These are phyloP conservation scores for Yponomeuta plumbellus DNA, from an alignment of 2,888 invertebrate species.

Conservation along the genomic window DNA sequence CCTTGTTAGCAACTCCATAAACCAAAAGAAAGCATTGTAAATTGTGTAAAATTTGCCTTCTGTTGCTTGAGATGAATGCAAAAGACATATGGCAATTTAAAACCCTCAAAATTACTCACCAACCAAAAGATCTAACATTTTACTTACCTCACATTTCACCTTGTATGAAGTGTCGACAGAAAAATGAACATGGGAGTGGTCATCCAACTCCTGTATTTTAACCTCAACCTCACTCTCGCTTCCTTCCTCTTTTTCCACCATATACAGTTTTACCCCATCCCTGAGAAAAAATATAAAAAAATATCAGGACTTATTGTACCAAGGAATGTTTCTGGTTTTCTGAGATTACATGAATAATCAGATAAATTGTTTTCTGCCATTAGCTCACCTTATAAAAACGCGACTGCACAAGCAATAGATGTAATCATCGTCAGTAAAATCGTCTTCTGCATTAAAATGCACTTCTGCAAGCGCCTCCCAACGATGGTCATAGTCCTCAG, in stretches of 20 bases:
- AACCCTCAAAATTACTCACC: neutral
- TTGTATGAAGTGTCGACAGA: conserved; percentile 65
- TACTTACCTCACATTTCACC: conserved; percentile 64
- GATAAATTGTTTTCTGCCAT: neutral
- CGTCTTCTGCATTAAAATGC: conserved; percentile 59
- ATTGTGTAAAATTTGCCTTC: too few relatives aligned
- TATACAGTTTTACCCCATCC: conserved; percentile 54
- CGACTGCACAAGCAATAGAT: conserved; percentile 83
- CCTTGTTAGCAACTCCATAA: too few relatives aligned
- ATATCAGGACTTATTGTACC: too few relatives aligned
- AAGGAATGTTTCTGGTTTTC: conserved; percentile 7
- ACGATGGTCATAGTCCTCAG: conserved; percentile 66
- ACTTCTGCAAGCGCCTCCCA: conserved; percentile 84
- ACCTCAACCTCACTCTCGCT: conserved; percentile 64
- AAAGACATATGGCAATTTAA: too few relatives aligned
- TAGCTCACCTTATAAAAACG: conserved; percentile 80
- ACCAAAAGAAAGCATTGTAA: too few relatives aligned
- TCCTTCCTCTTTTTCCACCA: conserved; percentile 51
- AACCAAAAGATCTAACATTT: neutral
- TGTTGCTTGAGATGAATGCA: too few relatives aligned
- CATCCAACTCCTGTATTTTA: conserved; percentile 55
- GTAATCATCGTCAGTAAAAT: conserved; percentile 62
- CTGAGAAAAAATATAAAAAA: conserved; percentile 30
- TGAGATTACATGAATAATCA: conserved; percentile 3
- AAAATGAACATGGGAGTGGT: conserved; percentile 70